Evolutionary conservation across 2,113 vertebrate genomes (phyloP).

Genomic region (Heloderma charlesbogerti): DNA sequence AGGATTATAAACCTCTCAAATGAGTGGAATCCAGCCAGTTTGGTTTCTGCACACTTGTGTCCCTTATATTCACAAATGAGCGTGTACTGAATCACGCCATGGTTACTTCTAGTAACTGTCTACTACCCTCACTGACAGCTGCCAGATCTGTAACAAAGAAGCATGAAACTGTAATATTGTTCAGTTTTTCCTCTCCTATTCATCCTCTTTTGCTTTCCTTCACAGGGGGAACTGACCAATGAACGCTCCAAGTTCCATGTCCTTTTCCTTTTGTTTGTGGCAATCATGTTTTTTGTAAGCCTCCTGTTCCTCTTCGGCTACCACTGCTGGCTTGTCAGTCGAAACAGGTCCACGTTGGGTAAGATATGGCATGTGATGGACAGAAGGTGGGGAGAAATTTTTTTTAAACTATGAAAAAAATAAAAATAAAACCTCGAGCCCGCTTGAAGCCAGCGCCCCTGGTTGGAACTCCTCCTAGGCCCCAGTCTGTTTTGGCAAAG

Average conservation of each 20-base stretch:
- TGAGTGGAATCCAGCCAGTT: background rate
- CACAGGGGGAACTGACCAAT: conserved; percentile 79
- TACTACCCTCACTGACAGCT: too few relatives aligned
- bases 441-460: too few relatives aligned
- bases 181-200: background rate
- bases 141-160: background rate
- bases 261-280: conserved; percentile 96
- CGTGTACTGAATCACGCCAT: too few relatives aligned
- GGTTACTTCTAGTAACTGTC: background rate
- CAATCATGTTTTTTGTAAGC: conserved; percentile 97
- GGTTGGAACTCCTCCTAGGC: too few relatives aligned
- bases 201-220: background rate
- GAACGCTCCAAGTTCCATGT: conserved; percentile 94
- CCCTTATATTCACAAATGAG: background rate
- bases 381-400: too few relatives aligned
- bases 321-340: conserved; percentile 95
- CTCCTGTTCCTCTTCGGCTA: conserved; percentile 97
- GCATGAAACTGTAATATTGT: fast-evolving
- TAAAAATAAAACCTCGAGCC: too few relatives aligned
- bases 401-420: too few relatives aligned
- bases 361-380: conserved; percentile 59
- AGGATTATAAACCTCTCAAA: background rate
- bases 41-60: background rate
- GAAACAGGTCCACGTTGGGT: conserved; percentile 97
- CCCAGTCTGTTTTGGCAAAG: too few relatives aligned